Conservation (phyloP, 2,113 vertebrate species). For the Callipepla californica region DNA sequence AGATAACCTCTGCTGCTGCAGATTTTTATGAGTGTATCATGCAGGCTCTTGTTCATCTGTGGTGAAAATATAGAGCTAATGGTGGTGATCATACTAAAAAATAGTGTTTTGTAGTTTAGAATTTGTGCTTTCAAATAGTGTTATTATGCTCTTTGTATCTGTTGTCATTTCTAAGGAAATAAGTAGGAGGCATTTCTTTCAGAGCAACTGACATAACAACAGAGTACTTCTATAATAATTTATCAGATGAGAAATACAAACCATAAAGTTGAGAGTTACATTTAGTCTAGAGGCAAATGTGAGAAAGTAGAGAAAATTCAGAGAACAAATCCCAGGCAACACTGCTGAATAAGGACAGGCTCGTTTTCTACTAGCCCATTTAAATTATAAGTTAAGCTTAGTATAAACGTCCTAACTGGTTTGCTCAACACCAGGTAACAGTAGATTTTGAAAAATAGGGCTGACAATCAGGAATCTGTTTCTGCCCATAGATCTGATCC, state of each 20-base stretch:
- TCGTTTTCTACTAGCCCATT: not conserved
- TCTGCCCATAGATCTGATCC: not conserved
- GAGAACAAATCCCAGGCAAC: not conserved
- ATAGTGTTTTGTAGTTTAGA: no score
- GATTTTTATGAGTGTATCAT: no score
- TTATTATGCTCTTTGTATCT: no score
- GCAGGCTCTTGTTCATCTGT: no score
- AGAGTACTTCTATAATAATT: not conserved
- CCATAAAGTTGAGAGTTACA: not conserved
- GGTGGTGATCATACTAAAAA: no score
- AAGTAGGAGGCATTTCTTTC: no score
- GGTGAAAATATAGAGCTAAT: no score
- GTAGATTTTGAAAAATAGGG: not conserved
- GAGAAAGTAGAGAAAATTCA: not conserved
- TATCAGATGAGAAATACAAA: not conserved
- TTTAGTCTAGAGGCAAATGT: not conserved
- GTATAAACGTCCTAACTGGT: accelerated
- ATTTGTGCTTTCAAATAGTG: no score
- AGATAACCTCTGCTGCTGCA: no score
- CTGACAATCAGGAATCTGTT: not conserved
- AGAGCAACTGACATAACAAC: not conserved
- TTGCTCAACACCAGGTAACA: not conserved
- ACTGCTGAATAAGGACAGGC: not conserved
- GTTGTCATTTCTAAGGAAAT: no score
- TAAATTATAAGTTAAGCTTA: not conserved